These are phyloP conservation scores for Tragopan temminckii DNA, from an alignment of 2,797 vertebrate species.

Conservation along the genomic window DNA sequence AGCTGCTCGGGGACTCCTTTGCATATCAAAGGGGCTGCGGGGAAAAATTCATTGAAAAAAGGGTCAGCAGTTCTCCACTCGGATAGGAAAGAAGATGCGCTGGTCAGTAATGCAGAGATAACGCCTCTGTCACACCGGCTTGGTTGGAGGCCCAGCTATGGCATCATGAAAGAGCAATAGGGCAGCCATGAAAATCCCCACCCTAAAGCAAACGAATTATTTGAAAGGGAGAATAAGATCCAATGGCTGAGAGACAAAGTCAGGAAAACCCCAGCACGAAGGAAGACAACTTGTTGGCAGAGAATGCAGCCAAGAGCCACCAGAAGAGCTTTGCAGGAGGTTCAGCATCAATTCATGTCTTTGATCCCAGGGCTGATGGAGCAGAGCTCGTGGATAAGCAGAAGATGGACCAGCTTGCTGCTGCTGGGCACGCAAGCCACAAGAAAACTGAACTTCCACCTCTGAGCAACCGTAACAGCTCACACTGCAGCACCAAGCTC, in stretches of 20 bases:
- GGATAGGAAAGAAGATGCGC: neutral
- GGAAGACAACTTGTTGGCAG: neutral
- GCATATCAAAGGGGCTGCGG: neutral
- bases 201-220: neutral
- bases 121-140: neutral
- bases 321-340: neutral
- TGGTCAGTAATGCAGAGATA: neutral
- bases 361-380: neutral
- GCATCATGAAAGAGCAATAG: neutral
- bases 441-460: neutral
- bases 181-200: neutral
- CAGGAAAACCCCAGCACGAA: neutral
- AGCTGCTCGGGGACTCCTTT: neutral
- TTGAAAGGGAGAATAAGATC: neutral
- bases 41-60: neutral
- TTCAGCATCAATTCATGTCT: accelerated
- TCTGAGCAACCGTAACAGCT: neutral
- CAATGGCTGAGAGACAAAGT: neutral
- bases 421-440: accelerated
- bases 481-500: accelerated
- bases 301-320: neutral
- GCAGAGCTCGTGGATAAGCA: no score
- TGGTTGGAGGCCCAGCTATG: neutral
- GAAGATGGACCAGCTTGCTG: no score
- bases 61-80: neutral